phyloP scores from a whole-genome alignment of 1,140 invertebrate genomes.

The Vanessa tameamea region DNA sequence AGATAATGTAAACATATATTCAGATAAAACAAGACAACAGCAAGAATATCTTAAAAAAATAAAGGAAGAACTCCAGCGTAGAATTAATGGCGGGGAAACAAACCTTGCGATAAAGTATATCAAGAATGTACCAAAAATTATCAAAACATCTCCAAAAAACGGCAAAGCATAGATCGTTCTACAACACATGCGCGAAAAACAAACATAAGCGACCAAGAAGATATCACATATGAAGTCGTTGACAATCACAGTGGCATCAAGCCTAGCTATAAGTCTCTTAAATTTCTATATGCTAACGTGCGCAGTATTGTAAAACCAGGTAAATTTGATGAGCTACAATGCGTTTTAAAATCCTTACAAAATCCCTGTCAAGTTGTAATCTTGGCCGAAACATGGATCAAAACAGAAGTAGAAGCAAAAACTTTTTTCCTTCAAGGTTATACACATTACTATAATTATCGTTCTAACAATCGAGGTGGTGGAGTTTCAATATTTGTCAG shows the following conservation, averaged over 20 bases:
- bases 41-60: slow-evolving; percentile 1
- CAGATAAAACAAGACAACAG: too few relatives aligned
- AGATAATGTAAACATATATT: too few relatives aligned
- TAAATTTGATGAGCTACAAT: slow-evolving; percentile 34
- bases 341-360: slow-evolving; percentile 14
- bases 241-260: slow-evolving; percentile 18
- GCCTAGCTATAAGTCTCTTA: slow-evolving; percentile 13
- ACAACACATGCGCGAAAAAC: slow-evolving; percentile 2
- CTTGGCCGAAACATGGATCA: slow-evolving; percentile 9
- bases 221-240: slow-evolving; percentile 15
- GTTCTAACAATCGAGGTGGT: not conserved
- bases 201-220: not conserved
- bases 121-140: slow-evolving; percentile 4
- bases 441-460: slow-evolving; percentile 2
- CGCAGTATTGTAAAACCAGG: slow-evolving; percentile 34
- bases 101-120: not conserved
- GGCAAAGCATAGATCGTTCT: not conserved
- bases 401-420: slow-evolving; percentile 7
- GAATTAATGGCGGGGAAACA: slow-evolving; percentile 3
- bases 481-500: slow-evolving; percentile 1
- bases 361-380: slow-evolving; percentile 4
- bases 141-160: slow-evolving; percentile 12
- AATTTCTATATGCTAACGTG: slow-evolving; percentile 33
- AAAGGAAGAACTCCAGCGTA: slow-evolving; percentile 1
- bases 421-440: not conserved